Evolutionary conservation across 1,140 invertebrate species (phyloP), one percentile per base, ranked within the genome.

Genomic region (Lamellibrachia luymesi): DNA sequence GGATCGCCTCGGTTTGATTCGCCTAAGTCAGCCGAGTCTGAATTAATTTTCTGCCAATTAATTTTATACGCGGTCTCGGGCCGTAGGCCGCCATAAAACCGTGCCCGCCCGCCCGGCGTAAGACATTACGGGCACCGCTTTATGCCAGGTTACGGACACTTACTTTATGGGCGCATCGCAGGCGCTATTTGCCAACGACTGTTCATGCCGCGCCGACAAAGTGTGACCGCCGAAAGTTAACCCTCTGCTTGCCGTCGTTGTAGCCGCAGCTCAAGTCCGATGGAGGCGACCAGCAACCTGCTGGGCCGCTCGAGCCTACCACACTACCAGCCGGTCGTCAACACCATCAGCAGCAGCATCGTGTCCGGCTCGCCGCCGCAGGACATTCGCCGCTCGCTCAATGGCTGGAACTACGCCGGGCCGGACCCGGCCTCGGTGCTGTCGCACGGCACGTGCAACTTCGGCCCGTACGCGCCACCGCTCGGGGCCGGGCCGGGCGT

Each of bases 241-340:
- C 64, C 64, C 64, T 80, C 64, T 80, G 64, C 7, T 80, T 80
- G 64, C 64, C 64, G 25, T 80, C 64, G 64, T 80, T 80, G 17
- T 22, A 80, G 64, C 64, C 13, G 5, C 64, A 80, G 64, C 64
- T 80, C 64, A 22, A 80, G 8, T 17, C 64, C 64, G 64, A 92
- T 92, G 92, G 92, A 92, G 50, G 52, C 92, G 27, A 51, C 92
- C 50, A 52, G 49, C 8, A 92, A 92, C 92, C 92, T 92, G 49
- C 92, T 51, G 50, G 50, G 49, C 7, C 50, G 50, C 2, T 8
- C 92, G 50, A 56, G 92, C 92, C 50, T 50, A 13, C 50, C 50
- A 4, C 92, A 51, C 50, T 51, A 56, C 92, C 92, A 51, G 50
- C 50, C 92, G 10, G 50, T 51, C 50, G 5, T 4, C 51, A 51